A percentile compares a stretch with the other conserved stretches of the same genome.
These are phyloP conservation scores for Caenorhabditis sp. DNA, from an alignment of 2,888 invertebrate genomes.

Conservation along the genomic window DNA sequence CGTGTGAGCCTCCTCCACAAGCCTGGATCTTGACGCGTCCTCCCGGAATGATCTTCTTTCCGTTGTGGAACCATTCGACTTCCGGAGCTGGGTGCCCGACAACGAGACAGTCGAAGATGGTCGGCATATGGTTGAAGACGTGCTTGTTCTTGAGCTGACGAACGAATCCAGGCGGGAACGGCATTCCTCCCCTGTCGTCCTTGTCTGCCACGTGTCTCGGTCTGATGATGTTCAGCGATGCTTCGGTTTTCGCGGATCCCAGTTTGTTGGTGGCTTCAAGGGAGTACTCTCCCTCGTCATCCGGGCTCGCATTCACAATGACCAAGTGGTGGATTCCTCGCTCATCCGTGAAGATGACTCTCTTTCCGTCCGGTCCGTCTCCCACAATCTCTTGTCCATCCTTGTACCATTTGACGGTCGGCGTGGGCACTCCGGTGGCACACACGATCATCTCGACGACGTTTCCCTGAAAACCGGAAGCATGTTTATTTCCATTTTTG, in stretches of 20 bases:
- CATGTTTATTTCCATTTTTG: conserved; percentile 18
- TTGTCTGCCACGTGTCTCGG: conserved; percentile 65
- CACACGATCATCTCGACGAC: conserved; percentile 80
- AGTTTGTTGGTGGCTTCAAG: conserved; percentile 78
- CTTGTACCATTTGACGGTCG: conserved; percentile 80
- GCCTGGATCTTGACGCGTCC: conserved; percentile 80
- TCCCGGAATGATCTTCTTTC: conserved; percentile 80
- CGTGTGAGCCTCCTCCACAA: conserved; percentile 78
- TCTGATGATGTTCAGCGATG: conserved; percentile 73
- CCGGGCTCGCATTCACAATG: conserved; percentile 76
- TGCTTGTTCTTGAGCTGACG: conserved; percentile 79
- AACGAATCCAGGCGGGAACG: conserved; percentile 79
- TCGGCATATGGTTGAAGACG: conserved; percentile 78
- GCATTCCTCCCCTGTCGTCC: conserved; percentile 72
- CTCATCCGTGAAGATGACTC: conserved; percentile 77
- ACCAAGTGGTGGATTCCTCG: conserved; percentile 77
- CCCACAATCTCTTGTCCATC: conserved; percentile 74
- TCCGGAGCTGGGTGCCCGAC: conserved; percentile 77
- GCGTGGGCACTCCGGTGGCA: conserved; percentile 79
- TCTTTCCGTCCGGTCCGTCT: conserved; percentile 73
- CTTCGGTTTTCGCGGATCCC: conserved; percentile 78
- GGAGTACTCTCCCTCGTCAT: conserved; percentile 79
- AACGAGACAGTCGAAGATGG: conserved; percentile 79
- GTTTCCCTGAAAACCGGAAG: conserved; percentile 68
- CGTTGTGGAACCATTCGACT: conserved; percentile 80